Conservation (phyloP, 1,140 invertebrate species). For the Papilio helenus region DNA sequence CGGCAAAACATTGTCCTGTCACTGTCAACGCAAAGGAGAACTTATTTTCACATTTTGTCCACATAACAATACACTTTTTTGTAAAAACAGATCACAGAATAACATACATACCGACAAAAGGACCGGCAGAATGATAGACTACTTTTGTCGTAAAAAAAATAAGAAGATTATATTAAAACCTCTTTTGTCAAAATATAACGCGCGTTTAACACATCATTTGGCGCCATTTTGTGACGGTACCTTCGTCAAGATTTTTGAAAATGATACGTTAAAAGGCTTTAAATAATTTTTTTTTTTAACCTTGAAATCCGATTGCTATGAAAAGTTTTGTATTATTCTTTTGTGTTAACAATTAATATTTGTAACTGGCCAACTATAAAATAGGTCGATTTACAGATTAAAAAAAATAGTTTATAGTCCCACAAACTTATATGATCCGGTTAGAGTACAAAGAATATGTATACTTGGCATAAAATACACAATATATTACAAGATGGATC, state of each 20-base stretch:
- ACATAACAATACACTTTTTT: constrained; percentile 30
- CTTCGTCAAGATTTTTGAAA: constrained; percentile 22
- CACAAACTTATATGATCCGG: too few species aligned
- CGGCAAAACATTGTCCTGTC: constrained; percentile 27
- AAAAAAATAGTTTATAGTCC: too few species aligned
- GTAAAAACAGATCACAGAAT: constrained; percentile 28
- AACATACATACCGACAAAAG: constrained; percentile 45
- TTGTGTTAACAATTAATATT: neutral
- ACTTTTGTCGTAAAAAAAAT: constrained; percentile 46
- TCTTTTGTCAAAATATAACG: constrained; percentile 50
- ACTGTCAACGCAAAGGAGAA: constrained; percentile 20
- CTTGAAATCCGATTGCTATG: neutral
- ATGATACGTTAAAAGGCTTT: constrained; percentile 1
- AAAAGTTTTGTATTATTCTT: neutral
- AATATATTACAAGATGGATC: too few species aligned
- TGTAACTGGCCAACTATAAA: too few species aligned
- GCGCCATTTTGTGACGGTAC: constrained; percentile 42
- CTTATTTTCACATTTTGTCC: constrained; percentile 38
- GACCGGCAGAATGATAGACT: constrained; percentile 38
- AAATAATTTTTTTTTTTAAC: neutral
- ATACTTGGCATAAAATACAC: too few species aligned
- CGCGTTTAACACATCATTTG: constrained; percentile 52
- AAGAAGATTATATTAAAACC: constrained; percentile 43
- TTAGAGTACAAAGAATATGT: too few species aligned
- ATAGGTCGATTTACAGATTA: too few species aligned